A percentile compares a stretch with the other conserved stretches of the same genome.
Evolutionary conservation across 1,140 invertebrate species (phyloP).

Genomic region (Planococcus citri): DNA sequence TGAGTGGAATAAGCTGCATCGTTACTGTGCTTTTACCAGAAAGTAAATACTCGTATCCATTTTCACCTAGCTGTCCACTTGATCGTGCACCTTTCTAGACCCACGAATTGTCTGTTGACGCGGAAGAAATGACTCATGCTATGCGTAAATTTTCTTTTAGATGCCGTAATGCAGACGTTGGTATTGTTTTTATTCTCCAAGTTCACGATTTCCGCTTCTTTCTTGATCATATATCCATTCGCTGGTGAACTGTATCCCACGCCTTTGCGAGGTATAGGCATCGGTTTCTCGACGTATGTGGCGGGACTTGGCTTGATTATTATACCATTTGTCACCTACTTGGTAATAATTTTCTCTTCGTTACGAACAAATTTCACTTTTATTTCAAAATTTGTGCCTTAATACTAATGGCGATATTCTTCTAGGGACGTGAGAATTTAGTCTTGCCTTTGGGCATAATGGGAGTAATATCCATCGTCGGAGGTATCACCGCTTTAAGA

Average conservation of each 20-base stretch:
- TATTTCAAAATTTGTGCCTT: neutral
- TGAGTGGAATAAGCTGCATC: slow-evolving; percentile 67
- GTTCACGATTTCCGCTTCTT: slow-evolving; percentile 78
- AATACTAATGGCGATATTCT: neutral
- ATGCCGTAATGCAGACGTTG: slow-evolving; percentile 56
- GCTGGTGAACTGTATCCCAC: slow-evolving; percentile 81
- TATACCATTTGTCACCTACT: slow-evolving; percentile 79
- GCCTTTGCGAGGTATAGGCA: slow-evolving; percentile 68
- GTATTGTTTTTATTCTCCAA: slow-evolving; percentile 74
- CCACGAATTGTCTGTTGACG: no score
- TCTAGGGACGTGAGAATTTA: slow-evolving; percentile 66
- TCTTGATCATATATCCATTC: slow-evolving; percentile 80
- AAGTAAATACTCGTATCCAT: slow-evolving; percentile 40
- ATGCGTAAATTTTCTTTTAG: slow-evolving; percentile 38
- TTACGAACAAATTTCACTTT: slow-evolving; percentile 11
- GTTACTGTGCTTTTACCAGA: slow-evolving; percentile 60
- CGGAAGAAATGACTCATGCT: neutral
- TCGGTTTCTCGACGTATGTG: slow-evolving; percentile 78
- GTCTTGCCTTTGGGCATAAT: slow-evolving; percentile 66
- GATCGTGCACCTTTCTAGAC: no score
- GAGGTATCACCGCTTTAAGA: slow-evolving; percentile 60
- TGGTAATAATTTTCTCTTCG: slow-evolving; percentile 39
- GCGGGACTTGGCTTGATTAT: slow-evolving; percentile 74
- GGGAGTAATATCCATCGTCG: slow-evolving; percentile 62
- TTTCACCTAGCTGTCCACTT: no score